A percentile compares a stretch with the other conserved stretches of the same genome.
These are phyloP conservation scores for Drosophila chauvacae DNA, from an alignment of 1,140 invertebrate species.

Conservation along the genomic window DNA sequence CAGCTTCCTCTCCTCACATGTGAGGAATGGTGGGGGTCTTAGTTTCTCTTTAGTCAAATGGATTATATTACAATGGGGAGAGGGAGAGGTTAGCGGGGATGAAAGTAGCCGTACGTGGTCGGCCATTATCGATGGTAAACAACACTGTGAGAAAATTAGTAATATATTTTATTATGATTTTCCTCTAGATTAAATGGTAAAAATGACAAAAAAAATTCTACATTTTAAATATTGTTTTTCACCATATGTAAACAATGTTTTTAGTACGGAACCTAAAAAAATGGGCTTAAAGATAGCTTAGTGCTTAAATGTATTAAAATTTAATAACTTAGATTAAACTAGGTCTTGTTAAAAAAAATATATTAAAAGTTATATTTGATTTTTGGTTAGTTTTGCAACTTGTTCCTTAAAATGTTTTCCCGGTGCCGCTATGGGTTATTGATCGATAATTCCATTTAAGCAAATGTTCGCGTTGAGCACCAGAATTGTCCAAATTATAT, in stretches of 20 bases:
- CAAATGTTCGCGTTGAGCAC: constrained; percentile 77
- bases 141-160: constrained; percentile 12
- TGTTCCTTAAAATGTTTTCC: background rate
- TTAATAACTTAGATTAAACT: no score
- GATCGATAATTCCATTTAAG: constrained; percentile 82
- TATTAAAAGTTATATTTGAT: background rate
- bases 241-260: no score
- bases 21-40: constrained; percentile 14
- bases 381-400: background rate
- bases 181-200: no score
- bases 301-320: no score
- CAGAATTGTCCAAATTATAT: constrained; percentile 80
- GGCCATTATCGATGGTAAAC: constrained; percentile 55
- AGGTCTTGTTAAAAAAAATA: background rate
- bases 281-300: no score
- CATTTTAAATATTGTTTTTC: no score
- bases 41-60: constrained; percentile 72
- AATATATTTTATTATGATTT: background rate
- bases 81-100: background rate
- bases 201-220: no score
- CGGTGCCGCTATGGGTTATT: constrained; percentile 65
- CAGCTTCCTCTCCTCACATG: constrained; percentile 40
- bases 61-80: constrained; percentile 61
- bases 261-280: no score
- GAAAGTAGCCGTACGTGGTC: constrained; percentile 25